Evolutionary conservation across 2,888 invertebrate species (phyloP), one percentile per base, ranked within the genome.

Genomic region (Eupithecia insigniata): DNA sequence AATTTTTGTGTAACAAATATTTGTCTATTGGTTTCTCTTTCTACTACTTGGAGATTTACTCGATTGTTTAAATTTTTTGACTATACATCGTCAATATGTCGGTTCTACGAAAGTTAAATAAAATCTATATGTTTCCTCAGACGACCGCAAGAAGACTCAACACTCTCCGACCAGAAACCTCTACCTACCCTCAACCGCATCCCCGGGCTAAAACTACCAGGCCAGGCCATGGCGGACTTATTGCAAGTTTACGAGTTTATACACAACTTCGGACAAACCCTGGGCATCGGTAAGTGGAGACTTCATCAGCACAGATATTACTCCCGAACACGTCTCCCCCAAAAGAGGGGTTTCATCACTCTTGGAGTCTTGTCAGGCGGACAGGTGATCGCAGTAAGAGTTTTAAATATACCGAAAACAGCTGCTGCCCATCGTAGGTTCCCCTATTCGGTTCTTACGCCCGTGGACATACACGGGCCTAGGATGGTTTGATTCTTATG

Each of bases 201-300:
- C 80, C 96, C 97, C 0, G 97, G 97, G 1, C 93, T 98, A 70
- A 96, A 96, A 84, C 92, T 99, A 68, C 95, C 97, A 0, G 98
- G 98, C 0, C 96, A 97, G 85, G 98, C 99, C 0, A 98, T 99
- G 94, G 97, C 98, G 0, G 98, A 99, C 90, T 95, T 97, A 61
- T 94, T 99, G 30, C 99, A 99, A 97, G 97, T 98, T n/a, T 97
- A 97, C 85, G 99, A 99, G 93, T 99, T 99, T 89, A 95, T 99
- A 79, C 97, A 99, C 84, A 99, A 99, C 92, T 99, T 99, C 87
- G 98, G 98, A 67, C 98, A 98, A 90, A 98, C 98, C 0, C 95
- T 99, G 1, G 99, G 98, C 70, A 98, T 99, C 84, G 98, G 98
- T 98, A 85, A 95, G 96, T n/a, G n/a, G n/a, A n/a, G n/a, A n/a